Conservation (phyloP, 2,888 invertebrate genomes). For the Noctua comes region DNA sequence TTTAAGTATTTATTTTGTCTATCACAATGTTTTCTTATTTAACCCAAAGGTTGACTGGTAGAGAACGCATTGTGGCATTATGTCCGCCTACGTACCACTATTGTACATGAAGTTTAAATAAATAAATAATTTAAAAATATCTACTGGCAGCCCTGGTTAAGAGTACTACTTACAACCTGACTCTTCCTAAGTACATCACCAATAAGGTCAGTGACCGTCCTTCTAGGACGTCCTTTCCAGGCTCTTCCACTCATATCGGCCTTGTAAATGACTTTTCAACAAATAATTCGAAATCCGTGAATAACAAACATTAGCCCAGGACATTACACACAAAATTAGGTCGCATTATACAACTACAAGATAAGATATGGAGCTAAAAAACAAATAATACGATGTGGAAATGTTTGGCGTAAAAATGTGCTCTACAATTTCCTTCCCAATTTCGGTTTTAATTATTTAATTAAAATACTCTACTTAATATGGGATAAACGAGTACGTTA, state of each 20-base stretch:
- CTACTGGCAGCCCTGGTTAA: no score
- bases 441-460: conserved; percentile 19
- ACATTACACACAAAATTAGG: conserved; percentile 39
- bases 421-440: conserved; percentile 5
- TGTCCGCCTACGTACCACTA: no score
- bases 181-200: neutral
- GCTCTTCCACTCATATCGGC: neutral
- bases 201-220: neutral
- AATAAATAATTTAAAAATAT: no score
- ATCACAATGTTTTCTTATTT: no score
- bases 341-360: conserved; percentile 48
- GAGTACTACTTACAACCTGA: neutral
- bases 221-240: neutral
- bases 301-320: neutral
- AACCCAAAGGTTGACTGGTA: no score
- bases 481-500: conserved; percentile 1
- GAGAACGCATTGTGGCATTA: no score
- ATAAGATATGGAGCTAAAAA: conserved; percentile 60
- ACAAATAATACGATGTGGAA: conserved; percentile 37
- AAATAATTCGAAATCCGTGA: conserved; percentile 10
- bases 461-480: conserved; percentile 36
- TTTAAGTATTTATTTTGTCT: no score
- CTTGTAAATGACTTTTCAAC: neutral
- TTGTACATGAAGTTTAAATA: no score
- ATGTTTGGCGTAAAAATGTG: conserved; percentile 24